A percentile compares a stretch with the other conserved stretches of the same genome.
Evolutionary conservation across 2,888 invertebrate genomes (phyloP).

Genomic region (Spilarctia lutea): DNA sequence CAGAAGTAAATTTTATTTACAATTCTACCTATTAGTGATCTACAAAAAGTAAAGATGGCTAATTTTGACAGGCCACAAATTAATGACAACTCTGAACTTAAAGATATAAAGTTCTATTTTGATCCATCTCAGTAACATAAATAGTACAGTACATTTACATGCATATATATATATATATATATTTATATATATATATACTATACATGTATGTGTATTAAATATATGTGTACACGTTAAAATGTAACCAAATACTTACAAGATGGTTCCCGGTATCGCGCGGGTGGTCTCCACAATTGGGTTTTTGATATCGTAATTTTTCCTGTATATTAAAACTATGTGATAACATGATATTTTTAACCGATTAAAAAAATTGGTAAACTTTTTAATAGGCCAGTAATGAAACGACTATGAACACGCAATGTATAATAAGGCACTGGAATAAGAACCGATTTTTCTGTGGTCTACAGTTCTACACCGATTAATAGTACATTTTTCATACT

Average conservation of each 20-base stretch:
- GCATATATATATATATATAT: not conserved
- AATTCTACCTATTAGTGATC: not conserved
- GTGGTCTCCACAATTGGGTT: slow-evolving; percentile 28
- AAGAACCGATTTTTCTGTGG: no score
- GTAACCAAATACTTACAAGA: slow-evolving; percentile 34
- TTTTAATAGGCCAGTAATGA: no score
- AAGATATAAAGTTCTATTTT: not conserved
- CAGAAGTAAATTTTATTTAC: not conserved
- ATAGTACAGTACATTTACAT: not conserved
- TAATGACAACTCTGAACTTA: not conserved
- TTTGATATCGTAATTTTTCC: not conserved
- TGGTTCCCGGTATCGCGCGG: slow-evolving; percentile 46
- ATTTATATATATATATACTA: no score
- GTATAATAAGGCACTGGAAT: no score
- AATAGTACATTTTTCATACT: no score
- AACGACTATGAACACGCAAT: no score
- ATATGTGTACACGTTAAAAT: not conserved
- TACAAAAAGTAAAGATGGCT: not conserved
- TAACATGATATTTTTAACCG: not conserved
- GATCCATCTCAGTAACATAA: not conserved
- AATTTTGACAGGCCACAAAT: not conserved
- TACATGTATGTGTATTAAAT: no score
- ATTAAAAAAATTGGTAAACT: no score
- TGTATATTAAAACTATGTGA: not conserved
- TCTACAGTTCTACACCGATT: no score